Base-by-base conservation (phyloP, 2,797 vertebrate species). In the Mus minutoides region DNA sequence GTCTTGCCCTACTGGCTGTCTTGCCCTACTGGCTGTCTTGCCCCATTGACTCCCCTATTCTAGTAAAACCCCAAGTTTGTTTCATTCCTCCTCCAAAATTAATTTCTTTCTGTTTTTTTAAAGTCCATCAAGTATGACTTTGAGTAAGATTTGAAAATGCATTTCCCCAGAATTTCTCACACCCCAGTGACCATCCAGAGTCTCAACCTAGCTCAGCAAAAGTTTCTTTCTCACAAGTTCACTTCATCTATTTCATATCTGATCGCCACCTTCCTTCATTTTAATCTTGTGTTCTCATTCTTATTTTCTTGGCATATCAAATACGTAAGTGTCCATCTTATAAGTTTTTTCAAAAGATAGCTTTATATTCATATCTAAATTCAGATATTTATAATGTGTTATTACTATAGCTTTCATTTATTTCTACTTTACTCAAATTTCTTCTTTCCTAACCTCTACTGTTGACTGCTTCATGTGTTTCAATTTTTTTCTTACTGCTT, bases 281-380 rank as follows among this genome's bases (percentile, higher is more conserved):
- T 75, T 56, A 79, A n/a, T 46, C 60, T 84, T 91, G 14, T 75
- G 60, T 43, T 79, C 71, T 64, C 46, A 86, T 31, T 67, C 75
- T 96, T 91, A 64, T 79, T 94, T 96, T 91, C 52, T 77, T 85
- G 16, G 76, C 85, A 62, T 64, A 77, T 60, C 43, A 92, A 71
- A 89, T 49, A 94, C 37, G 24, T 84, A 8, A 24, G 37, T 56
- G 29, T 24, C 24, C 14, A 79, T 93, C 83, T 58, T 71, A 54
- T 82, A 58, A 19, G 84, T 71, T 94, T 88, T 95, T 95, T 88
- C 69, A 80, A 67, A 97, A 71, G 6, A 67, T 26, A 52, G 43
- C 86, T 85, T 95, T 95, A 96, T 46, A 56, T 40, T 92, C 80
- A 88, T 31, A 94, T 78, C 80, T 58, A 88, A 91, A 92, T 95